Evolutionary conservation across 2,797 vertebrate species (phyloP), one percentile per base, ranked within the genome.

Genomic region (Myotis daubentonii): DNA sequence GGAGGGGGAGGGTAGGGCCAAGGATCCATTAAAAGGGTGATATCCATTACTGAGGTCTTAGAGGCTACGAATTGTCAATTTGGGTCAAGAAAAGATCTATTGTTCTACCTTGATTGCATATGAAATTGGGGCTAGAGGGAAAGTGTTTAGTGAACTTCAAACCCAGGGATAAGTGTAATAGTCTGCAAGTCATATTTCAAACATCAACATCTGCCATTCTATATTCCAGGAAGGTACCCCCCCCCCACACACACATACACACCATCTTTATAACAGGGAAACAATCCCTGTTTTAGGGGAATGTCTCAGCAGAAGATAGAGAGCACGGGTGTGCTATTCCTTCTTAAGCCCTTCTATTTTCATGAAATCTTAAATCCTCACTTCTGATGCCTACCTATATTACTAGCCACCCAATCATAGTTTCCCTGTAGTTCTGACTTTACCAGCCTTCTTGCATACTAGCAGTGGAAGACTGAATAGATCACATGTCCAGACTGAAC

Each of bases 291-390:
- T 65, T 82, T 66, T 23, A 47, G 30, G 41, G 41, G 80, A 23
- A 65, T 47, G 60, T 82, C 30, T 82, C 60, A 47, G 41, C 60
- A 65, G 60, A 66, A 33, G 10, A 33, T 13, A 66, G 41, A 66
- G 30, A 66, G 44, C 41, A 82, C 12, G 16, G 25, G 80, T 9
- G 30, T 23, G 8, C 30, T 65, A 23, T 82, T 66, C 30, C 30
- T 82, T 82, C 20, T 22, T 82, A 82, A 16, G 23, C 41, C 15
- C 19, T 65, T 66, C 41, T 33, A 49, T 33, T 47, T 65, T 49
- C 62, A 66, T 20, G 30, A 82, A 65, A 49, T 82, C 41, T 82
- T 82, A 47, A 82, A 49, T 82, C 47, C 41, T 82, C 19, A 82
- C 38, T 65, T 66, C 30, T 33, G 28, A 65, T 65, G 60, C 30